These are phyloP conservation scores for Drosophila kurseongensis DNA, from an alignment of 1,140 invertebrate species.

Conservation along the genomic window DNA sequence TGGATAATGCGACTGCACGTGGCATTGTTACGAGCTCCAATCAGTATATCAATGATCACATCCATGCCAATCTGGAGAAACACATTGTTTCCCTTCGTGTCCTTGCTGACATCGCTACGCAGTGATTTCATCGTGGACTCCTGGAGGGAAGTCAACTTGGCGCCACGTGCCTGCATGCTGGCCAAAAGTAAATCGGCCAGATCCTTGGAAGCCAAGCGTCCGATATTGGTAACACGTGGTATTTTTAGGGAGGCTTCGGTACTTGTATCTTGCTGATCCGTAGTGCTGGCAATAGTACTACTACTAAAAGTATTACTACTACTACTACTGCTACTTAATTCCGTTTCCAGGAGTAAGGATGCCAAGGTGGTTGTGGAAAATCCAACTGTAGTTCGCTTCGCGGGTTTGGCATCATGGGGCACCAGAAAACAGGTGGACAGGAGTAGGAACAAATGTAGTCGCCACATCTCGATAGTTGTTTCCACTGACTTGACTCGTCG, in stretches of 20 bases:
- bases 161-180: conserved; percentile 63
- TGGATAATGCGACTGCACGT: conserved; percentile 53
- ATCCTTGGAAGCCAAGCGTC: conserved; percentile 67
- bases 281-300: not conserved
- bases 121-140: conserved; percentile 49
- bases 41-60: conserved; percentile 62
- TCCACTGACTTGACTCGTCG: not conserved
- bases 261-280: not conserved
- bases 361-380: conserved; percentile 17
- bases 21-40: conserved; percentile 44
- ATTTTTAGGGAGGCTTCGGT: not conserved
- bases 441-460: conserved; percentile 66
- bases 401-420: conserved; percentile 63
- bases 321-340: not conserved
- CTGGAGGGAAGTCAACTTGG: conserved; percentile 38
- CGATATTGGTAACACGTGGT: conserved; percentile 36
- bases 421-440: conserved; percentile 68
- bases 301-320: not conserved
- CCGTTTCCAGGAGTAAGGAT: conserved; percentile 12
- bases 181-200: conserved; percentile 66
- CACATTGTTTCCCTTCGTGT: conserved; percentile 23
- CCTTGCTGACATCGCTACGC: conserved; percentile 28
- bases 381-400: conserved; percentile 9
- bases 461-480: conserved; percentile 55
- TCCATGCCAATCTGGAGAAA: conserved; percentile 65